Evolutionary conservation across 2,797 vertebrate genomes (phyloP), one percentile per base, ranked within the genome.

Genomic region (Carduelis carduelis): DNA sequence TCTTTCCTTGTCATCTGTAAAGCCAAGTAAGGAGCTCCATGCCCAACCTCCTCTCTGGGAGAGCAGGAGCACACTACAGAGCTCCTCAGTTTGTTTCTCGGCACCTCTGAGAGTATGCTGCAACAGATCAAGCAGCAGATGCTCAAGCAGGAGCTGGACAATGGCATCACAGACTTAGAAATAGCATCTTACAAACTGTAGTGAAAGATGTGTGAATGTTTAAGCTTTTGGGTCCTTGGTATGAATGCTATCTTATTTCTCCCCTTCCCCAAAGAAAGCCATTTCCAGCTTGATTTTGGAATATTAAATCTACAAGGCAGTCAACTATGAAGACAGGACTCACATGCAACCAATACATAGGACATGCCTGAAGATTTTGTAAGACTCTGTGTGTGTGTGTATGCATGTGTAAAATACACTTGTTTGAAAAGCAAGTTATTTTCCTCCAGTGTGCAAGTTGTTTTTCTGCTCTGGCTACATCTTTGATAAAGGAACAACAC

Each of bases 401-500:
- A 6, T 3, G 1, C 2, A 8, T 22, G 15, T 28, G 9, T 46
- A 75, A 78, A 72, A 79, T 23, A 70, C 9, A 49, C 24, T 68
- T 78, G 35, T 56, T 43, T 80, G 41, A 49, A 69, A 80, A 75
- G 26, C 15, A 80, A 76, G 30, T 44, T 8, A 4, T 26, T 57
- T 39, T 68, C 27, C 86, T 90, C 65, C 77, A 93, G 43, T 27
- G 5, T 37, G 37, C 6, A 46, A 47, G 47, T 92, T 95, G 69
- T 79, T 96, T 96, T 93, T 95, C 87, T 96, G 75, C 89, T 90
- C 85, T 72, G 87, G 81, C 37, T 79, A 91, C 95, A 98, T 84
- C 93, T 97, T 96, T 87, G 94, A 52, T 46, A 88, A 89, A 85
- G 68, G 46, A 93, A 90, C 1, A 89, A 89, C 63, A 61, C 52